phyloP scores from a whole-genome alignment of 2,797 vertebrate genomes.

The Melanotaenia trifasciata region DNA sequence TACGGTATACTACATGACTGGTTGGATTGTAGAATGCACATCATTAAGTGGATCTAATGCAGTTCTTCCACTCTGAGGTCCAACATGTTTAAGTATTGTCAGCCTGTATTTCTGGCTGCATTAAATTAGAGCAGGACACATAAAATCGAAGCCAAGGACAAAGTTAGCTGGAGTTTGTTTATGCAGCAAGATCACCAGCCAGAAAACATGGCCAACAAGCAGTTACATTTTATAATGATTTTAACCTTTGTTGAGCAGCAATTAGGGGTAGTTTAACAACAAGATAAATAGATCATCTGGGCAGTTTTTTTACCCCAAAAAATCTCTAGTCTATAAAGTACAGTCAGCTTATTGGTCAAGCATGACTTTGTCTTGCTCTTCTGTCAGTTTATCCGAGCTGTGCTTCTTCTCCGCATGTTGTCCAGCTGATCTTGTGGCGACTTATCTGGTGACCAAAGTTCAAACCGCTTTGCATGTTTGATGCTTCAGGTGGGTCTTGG shows the following conservation, averaged over 20 bases:
- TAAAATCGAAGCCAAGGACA: conserved; percentile 15
- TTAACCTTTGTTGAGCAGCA: conserved; percentile 4
- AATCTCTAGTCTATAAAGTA: not conserved
- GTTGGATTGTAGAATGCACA: not conserved
- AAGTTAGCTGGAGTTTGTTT: conserved; percentile 8
- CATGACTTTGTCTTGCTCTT: not conserved
- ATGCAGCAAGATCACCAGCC: conserved; percentile 9
- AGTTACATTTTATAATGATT: conserved; percentile 1
- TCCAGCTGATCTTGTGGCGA: not conserved
- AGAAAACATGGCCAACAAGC: not conserved
- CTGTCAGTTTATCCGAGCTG: not conserved
- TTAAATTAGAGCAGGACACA: conserved; percentile 6
- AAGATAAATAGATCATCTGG: conserved; percentile 13
- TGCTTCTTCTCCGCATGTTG: not conserved
- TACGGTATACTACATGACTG: not conserved
- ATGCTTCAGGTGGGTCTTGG: not conserved
- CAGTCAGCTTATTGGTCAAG: not conserved
- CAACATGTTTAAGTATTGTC: not conserved
- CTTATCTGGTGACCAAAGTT: conserved; percentile 5
- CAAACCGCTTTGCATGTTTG: not conserved
- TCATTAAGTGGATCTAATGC: not conserved
- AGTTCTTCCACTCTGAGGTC: conserved; percentile 8
- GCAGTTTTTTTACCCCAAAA: not conserved
- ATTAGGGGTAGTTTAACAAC: not conserved
- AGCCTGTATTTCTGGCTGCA: not conserved